Evolutionary conservation across 2,797 vertebrate genomes (phyloP).

Genomic region (Peromyscus aztecus): DNA sequence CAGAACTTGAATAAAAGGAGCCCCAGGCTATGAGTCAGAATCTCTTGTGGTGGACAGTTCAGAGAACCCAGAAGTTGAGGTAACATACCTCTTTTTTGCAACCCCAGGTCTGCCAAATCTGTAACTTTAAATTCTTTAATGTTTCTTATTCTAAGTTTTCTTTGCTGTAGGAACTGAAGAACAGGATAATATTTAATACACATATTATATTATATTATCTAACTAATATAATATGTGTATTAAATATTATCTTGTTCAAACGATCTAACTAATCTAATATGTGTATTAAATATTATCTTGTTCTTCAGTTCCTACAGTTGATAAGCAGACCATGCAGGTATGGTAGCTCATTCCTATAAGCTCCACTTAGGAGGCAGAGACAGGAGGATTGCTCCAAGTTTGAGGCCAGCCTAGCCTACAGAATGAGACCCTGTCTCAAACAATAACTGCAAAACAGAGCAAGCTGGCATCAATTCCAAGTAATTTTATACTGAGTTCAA

Average conservation of each 20-base stretch:
- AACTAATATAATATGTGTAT: background rate
- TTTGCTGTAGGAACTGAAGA: background rate
- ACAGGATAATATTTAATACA: too few species aligned
- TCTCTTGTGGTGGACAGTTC: background rate
- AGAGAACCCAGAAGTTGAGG: background rate
- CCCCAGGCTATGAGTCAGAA: background rate
- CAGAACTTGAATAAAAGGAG: constrained; percentile 10
- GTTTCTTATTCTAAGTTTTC: background rate
- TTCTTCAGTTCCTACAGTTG: background rate
- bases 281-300: constrained; percentile 23
- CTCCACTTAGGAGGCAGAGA: background rate
- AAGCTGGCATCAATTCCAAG: constrained; percentile 9
- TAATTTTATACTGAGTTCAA: background rate
- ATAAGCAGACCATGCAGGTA: constrained; percentile 12
- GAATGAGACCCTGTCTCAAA: background rate
- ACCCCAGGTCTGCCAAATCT: background rate
- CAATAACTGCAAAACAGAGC: background rate
- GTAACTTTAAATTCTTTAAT: constrained; percentile 46
- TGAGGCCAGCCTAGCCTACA: background rate
- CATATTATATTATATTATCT: background rate
- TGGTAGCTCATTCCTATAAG: background rate
- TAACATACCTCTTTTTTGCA: background rate
- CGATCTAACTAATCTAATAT: background rate
- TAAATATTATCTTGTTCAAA: constrained; percentile 8
- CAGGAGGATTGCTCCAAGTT: background rate